Evolutionary conservation across 2,797 vertebrate species (phyloP), one percentile per base, ranked within the genome.

Genomic region (Phataginus tetradactyla): DNA sequence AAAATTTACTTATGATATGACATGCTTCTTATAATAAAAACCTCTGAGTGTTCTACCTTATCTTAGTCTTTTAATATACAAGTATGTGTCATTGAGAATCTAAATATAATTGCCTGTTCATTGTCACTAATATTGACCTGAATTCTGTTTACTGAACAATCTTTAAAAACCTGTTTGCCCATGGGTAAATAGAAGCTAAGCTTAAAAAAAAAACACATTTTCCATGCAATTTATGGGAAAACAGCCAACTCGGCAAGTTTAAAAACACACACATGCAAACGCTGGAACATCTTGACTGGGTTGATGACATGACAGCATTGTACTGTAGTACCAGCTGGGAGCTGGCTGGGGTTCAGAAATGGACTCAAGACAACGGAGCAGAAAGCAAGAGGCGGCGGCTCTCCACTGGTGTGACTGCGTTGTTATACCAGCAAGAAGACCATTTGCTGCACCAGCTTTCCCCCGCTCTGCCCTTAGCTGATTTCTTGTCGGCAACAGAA

Each of bases 381-480:
- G 96, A 98, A 94, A 86, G 77, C 61, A 42, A 55, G 79, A 37
- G 39, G 39, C 85, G 53, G 37, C 39, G 0, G 74, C 74, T 77
- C 57, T 88, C 63, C 49, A 20, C 57, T 32, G 61, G 42, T 39
- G 49, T 23, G 74, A 34, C 71, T 96, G 90, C 86, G 95, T 94
- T 96, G 94, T 93, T 80, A 88, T 93, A 78, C 68, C 77, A 92
- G 90, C 96, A 90, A 96, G 93, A 93, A 97, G 89, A 97, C 90
- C 94, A 94, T 96, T 91, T 96, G 95, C 89, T 92, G 64, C 23
- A 77, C 90, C 78, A 98, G 85, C 84, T 97, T 97, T 95, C 92
- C 74, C 66, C 91, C 49, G 45, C 17, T 37, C 69, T 97, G 94
- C 86, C 87, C 81, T 79, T 80, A 94, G 93, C 63, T 94, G 93